Conservation (phyloP, 2,888 invertebrate species). For the Pollenia angustigena region DNA sequence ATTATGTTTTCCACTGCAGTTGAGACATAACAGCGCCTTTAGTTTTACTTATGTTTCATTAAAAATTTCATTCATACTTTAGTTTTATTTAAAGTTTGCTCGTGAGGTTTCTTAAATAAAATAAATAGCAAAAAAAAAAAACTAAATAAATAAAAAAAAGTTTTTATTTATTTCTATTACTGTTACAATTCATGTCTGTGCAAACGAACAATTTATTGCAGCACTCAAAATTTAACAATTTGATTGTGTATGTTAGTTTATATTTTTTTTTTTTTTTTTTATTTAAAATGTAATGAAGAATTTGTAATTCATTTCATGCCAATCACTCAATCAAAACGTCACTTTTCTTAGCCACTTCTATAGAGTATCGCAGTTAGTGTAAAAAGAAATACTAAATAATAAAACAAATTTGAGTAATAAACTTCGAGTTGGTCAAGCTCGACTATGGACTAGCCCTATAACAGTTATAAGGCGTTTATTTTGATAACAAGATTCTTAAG, state of each 20-base stretch:
- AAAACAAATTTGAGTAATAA: background rate
- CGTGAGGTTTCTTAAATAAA: conserved; percentile 68
- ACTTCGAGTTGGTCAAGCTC: background rate
- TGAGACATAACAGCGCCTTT: conserved; percentile 50
- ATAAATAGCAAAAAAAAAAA: background rate
- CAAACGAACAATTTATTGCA: conserved; percentile 76
- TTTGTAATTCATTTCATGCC: conserved; percentile 78
- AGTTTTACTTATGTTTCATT: conserved; percentile 67
- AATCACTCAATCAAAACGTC: conserved; percentile 84
- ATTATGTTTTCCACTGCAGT: conserved; percentile 5
- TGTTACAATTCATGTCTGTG: conserved; percentile 63
- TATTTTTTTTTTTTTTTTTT: conserved; percentile 44
- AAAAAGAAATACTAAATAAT: conserved; percentile 40
- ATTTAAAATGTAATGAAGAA: conserved; percentile 71
- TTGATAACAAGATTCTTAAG: too few relatives aligned
- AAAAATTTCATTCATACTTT: conserved; percentile 72
- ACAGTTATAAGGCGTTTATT: too few relatives aligned
- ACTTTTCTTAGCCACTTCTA: conserved; percentile 77
- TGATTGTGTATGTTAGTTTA: background rate
- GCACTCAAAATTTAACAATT: conserved; percentile 49
- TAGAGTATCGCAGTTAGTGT: conserved; percentile 54
- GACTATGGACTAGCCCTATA: background rate
- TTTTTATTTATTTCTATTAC: conserved; percentile 28
- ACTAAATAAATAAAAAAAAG: conserved; percentile 17
- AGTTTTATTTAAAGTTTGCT: conserved; percentile 62